Base-by-base conservation (phyloP, 2,797 vertebrate species). In the Sebastes nivosus region DNA sequence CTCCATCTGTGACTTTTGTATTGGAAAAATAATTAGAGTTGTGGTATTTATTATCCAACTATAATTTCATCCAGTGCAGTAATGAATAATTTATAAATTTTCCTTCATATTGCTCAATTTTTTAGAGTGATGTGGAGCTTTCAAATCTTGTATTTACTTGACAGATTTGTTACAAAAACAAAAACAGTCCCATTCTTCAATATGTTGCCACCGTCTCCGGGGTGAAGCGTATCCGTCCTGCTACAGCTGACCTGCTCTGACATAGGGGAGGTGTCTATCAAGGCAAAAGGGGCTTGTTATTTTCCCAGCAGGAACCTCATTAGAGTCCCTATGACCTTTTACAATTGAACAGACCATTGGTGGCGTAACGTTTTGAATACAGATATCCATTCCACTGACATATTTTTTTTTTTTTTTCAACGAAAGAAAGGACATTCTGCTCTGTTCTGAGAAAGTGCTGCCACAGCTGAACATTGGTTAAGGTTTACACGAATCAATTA, bases 241-340 rank as follows among this genome's bases (percentile, higher is more conserved):
- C 75, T 82, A 54, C 78, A 69, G 82, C 77, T 92, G 88, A 93
- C 90, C 88, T 83, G 79, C 52, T 75, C 80, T 90, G 90, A 92
- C 88, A 90, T 32, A 9, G 74, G n/a, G 75, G 87, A 86, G 81
- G 89, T 69, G 72, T 87, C 90, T 80, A 86, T 83, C 1, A 27
- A 87, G 83, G 84, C 85, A 83, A 85, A 65, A 90, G 87, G 79
- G 74, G 71, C 91, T 93, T 93, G 92, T 94, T 94, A 94, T 94
- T 94, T 91, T 90, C 90, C 90, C 91, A 87, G 85, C 81, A 91
- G 90, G 87, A 79, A 86, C 89, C 91, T 95, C 90, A 94, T 95
- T 95, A 95, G 87, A 90, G 83, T 89, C 85, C 86, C 77, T 27
- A 29, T 95, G 93, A 94, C 94, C 94, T 95, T 95, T 94, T 79